Percentiles rank a stretch among this genome's conserved stretches.
phyloP scores from a whole-genome alignment of 2,113 vertebrate genomes.

The human region GRCh38 chr17:60333501-60334000 shows the following conservation, averaged over 20 bases:
- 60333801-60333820: neutral
- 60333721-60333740: no score
- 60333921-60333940: neutral
- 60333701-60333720: no score
- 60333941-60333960: neutral
- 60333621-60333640: neutral
- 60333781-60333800: neutral
- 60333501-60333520: neutral
- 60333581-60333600: neutral
- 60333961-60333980: neutral
- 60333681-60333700: no score
- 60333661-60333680: no score
- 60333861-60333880: neutral
- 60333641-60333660: neutral
- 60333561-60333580: neutral
- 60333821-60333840: neutral
- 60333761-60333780: neutral
- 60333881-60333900: neutral
- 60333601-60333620: neutral
- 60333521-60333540: neutral
- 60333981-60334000: neutral
- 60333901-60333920: neutral
- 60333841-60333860: neutral
- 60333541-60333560: neutral
- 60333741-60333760: neutral